Base-by-base conservation (phyloP, 2,797 vertebrate genomes). In the Aeoliscus strigatus region DNA sequence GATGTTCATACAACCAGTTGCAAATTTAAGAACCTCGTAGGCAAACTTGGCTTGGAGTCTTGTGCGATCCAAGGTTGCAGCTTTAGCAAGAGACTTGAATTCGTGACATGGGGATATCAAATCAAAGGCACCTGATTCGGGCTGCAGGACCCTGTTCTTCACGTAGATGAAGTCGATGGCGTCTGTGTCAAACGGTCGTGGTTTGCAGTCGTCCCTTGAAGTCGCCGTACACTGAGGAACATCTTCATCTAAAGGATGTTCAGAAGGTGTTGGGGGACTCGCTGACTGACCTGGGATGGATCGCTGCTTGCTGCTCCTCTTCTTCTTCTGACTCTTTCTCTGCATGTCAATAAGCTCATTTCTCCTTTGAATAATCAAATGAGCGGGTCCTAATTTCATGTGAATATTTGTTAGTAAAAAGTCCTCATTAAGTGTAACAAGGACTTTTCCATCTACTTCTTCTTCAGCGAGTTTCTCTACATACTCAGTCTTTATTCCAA, bases 1-100 rank as follows among this genome's bases (percentile, higher is more conserved):
- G 24, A 89, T 74, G 8, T 93, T 93, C 78, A 93, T 86, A 61
- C 91, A 93, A 10, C 90, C 91, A 11, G 62, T 43, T 2, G 84
- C 89, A 72, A 93, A 93, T 71, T 84, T 77, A 21, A 93, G 69
- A 27, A 92, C 76, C 45, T 93, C 91, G 0, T 13, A 70, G 46
- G 89, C 86, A 73, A 92, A 89, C 52, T 92, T 93, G 2, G 85
- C 73, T 60, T 90, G 87, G 24, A 91, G 41, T 46, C 82, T 85
- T 17, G 39, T 46, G 38, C 45, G 80, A 26, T 87, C 80, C 55
- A 91, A 43, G 1, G 6, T 16, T 46, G 78, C 82, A 55, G 91
- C 91, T 26, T 0, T 1, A 29, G 56, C 50, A 51, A 91, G 65
- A 16, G 91, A 91, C 59, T 93, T 93, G 8, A 84, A 93, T 75